Evolutionary conservation across 2,888 invertebrate species (phyloP).

Genomic region (Unio pictorum): DNA sequence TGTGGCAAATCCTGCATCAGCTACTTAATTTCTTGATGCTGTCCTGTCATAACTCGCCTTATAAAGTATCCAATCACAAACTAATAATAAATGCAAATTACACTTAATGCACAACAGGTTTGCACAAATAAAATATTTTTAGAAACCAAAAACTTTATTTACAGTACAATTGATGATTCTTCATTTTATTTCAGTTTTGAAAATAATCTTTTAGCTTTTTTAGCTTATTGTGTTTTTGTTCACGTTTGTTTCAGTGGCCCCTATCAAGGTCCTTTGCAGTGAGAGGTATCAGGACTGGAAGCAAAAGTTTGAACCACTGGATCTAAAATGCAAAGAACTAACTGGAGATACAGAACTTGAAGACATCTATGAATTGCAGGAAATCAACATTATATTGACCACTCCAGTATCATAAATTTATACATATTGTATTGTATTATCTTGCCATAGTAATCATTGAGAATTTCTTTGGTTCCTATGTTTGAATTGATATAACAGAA

Average conservation of each 20-base stretch:
- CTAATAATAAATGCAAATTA: too few species aligned
- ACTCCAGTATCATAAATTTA: slow-evolving; percentile 78
- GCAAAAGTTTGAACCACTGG: slow-evolving; percentile 78
- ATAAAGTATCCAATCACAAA: too few species aligned
- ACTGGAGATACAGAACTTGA: slow-evolving; percentile 84
- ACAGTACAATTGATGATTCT: too few species aligned
- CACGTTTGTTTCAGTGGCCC: slow-evolving; percentile 78
- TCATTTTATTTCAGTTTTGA: too few species aligned
- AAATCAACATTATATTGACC: slow-evolving; percentile 79
- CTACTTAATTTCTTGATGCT: too few species aligned
- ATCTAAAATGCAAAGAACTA: slow-evolving; percentile 79
- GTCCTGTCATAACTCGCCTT: too few species aligned
- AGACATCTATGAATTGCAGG: slow-evolving; percentile 73
- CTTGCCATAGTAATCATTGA: neutral
- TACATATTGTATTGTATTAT: neutral
- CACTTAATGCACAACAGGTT: too few species aligned
- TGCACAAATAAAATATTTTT: too few species aligned
- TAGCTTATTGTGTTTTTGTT: too few species aligned
- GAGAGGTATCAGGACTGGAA: slow-evolving; percentile 84
- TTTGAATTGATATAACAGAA: neutral
- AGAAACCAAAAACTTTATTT: too few species aligned
- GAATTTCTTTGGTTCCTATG: neutral
- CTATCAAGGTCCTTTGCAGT: slow-evolving; percentile 84
- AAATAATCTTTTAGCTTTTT: too few species aligned
- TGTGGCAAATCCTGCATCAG: too few species aligned